Conservation (phyloP, 2,113 vertebrate genomes). For the Macquaria australasica region DNA sequence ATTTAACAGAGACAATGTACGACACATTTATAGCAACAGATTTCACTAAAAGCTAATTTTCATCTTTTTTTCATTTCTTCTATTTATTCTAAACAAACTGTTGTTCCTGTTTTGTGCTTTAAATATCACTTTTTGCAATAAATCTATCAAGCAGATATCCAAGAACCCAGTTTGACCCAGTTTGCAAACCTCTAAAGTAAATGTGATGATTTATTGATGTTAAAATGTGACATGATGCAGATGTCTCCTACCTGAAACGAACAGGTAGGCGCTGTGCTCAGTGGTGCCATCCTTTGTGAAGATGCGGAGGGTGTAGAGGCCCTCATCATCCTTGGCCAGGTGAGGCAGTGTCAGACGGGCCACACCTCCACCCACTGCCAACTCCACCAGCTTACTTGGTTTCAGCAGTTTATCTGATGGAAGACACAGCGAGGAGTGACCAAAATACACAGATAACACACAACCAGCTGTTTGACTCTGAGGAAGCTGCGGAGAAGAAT, state of each 20-base stretch:
- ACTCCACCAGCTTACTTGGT: conserved; percentile 88
- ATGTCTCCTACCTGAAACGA: conserved; percentile 89
- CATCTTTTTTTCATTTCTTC: neutral
- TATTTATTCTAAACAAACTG: no score
- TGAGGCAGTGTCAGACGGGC: conserved; percentile 91
- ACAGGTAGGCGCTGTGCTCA: conserved; percentile 95
- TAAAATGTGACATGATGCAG: neutral
- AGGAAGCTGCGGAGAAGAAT: neutral
- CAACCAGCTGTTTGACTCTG: neutral
- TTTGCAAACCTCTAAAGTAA: neutral
- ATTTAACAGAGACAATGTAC: neutral
- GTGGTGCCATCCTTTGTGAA: conserved; percentile 90
- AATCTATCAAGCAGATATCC: neutral
- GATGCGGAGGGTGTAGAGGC: conserved; percentile 94
- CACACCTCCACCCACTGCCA: conserved; percentile 88
- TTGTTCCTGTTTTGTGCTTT: neutral
- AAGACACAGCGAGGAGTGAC: neutral
- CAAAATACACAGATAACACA: neutral
- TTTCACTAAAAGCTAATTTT: neutral
- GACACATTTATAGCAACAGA: no score
- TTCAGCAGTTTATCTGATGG: conserved; percentile 87
- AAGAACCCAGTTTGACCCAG: neutral
- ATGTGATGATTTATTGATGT: neutral
- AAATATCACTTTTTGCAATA: neutral
- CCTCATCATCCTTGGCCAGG: conserved; percentile 97